Evolutionary conservation across 2,888 invertebrate genomes (phyloP), one percentile per base, ranked within the genome.

Genomic region (Parnassius apollo): DNA sequence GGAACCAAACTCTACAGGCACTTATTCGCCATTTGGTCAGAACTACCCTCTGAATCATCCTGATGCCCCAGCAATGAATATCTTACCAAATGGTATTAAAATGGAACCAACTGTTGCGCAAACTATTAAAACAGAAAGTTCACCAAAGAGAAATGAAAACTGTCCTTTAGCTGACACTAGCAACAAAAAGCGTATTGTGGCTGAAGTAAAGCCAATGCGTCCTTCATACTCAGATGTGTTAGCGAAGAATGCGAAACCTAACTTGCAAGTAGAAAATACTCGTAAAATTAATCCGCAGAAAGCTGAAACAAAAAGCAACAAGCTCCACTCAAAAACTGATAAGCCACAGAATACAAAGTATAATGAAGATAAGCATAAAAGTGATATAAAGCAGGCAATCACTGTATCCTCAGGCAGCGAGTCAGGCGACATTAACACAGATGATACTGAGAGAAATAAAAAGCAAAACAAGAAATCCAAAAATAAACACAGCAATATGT

Each of bases 131-230:
- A 66, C 73, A 46, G 86, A 88, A 9, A 82, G 76, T 63, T 89
- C 90, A 46, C 88, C 88, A 25, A 92, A 90, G 65, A 79, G 86
- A 63, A 88, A 86, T 80, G 91, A 90, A 67, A 86, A 83, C 64
- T 87, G 85, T 65, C 91, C 90, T 25, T 71, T 91, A 57, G 93
- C 93, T 71, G 92, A 93, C 63, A 93, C 93, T 42, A 92, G 91
- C 68, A 91, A 84, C 65, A 94, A 94, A 71, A 95, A 95, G 62
- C 93, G 96, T 58, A 96, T 96, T 81, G 94, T 96, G 0, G 96
- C 96, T 48, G 96, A 96, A 86, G 96, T 97, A 0, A 96, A 96
- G 75, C 96, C 96, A 0, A 96, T 96, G 96, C 93, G 96, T 60
- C 96, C 96, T 57, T 95, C 96, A 12, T 97, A 97, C 80, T 97